Percentiles rank a stretch among this genome's conserved stretches.
Evolutionary conservation across 2,113 vertebrate genomes (phyloP).

Genomic region (Halcyon senegalensis): DNA sequence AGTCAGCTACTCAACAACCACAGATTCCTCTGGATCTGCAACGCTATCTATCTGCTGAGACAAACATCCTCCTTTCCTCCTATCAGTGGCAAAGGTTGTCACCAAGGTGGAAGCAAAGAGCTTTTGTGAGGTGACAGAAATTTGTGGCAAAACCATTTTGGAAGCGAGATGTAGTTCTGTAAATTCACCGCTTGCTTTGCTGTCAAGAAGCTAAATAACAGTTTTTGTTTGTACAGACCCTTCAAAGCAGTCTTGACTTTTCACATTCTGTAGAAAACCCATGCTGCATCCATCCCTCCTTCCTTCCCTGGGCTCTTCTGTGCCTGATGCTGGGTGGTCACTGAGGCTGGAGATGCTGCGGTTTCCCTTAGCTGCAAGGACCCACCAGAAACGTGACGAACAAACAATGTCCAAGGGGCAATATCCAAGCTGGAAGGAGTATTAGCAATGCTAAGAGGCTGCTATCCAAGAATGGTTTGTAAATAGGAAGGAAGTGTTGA

Average conservation of each 20-base stretch:
- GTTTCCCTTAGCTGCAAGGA: neutral
- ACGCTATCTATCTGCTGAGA: neutral
- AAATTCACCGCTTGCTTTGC: neutral
- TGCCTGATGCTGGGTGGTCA: neutral
- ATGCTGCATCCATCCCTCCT: neutral
- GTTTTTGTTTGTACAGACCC: neutral
- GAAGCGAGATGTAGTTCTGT: neutral
- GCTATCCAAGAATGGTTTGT: neutral
- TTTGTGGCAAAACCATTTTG: neutral
- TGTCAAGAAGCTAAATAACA: neutral
- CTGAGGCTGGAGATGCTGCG: neutral
- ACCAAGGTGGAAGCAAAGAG: neutral
- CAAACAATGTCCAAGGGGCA: neutral
- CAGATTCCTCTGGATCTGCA: constrained; percentile 8
- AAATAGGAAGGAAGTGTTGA: neutral
- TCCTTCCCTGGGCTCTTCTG: neutral
- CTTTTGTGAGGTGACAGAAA: neutral
- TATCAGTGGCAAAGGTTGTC: neutral
- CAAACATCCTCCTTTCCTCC: neutral
- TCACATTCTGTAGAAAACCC: neutral
- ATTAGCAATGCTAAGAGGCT: neutral
- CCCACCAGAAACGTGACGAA: neutral
- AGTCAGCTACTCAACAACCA: constrained; percentile 34
- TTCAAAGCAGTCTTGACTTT: neutral
- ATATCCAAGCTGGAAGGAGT: neutral